Percentiles rank a stretch among this genome's conserved stretches.
Conservation (phyloP, 2,888 invertebrate genomes). For the Falcaria lacertinaria region DNA sequence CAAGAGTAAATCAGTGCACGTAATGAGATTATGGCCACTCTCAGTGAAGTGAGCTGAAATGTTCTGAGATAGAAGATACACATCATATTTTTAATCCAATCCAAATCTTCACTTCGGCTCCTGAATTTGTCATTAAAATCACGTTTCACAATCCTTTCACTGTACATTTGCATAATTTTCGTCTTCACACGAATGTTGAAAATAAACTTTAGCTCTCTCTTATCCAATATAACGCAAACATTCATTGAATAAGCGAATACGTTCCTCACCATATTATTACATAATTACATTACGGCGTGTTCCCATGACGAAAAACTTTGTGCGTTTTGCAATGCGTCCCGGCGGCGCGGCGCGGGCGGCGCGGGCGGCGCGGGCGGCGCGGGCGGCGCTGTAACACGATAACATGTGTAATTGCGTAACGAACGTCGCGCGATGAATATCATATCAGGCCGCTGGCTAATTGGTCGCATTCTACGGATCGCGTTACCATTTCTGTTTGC, state of each 20-base stretch:
- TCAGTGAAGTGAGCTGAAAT: too few species aligned
- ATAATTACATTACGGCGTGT: neutral
- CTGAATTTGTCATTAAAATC: too few species aligned
- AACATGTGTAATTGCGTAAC: slow-evolving; percentile 5
- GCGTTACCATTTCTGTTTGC: neutral
- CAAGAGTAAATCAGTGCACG: too few species aligned
- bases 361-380: too few species aligned
- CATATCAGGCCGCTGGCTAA: neutral
- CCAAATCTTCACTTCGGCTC: too few species aligned
- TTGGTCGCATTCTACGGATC: neutral
- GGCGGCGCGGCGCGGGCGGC: neutral
- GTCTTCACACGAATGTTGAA: neutral
- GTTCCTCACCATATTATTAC: neutral
- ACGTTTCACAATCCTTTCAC: too few species aligned
- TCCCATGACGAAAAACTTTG: neutral
- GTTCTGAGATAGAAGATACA: too few species aligned
- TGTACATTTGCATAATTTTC: neutral
- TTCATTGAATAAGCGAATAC: neutral
- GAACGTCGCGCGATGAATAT: slow-evolving; percentile 4
- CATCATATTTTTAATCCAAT: too few species aligned
- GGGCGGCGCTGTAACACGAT: slow-evolving; percentile 1
- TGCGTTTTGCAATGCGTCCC: neutral
- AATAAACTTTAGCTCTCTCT: neutral
- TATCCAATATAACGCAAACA: neutral
- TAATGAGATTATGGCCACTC: too few species aligned